Conservation (phyloP, 2,113 vertebrate species). For the Salvator merianae region DNA sequence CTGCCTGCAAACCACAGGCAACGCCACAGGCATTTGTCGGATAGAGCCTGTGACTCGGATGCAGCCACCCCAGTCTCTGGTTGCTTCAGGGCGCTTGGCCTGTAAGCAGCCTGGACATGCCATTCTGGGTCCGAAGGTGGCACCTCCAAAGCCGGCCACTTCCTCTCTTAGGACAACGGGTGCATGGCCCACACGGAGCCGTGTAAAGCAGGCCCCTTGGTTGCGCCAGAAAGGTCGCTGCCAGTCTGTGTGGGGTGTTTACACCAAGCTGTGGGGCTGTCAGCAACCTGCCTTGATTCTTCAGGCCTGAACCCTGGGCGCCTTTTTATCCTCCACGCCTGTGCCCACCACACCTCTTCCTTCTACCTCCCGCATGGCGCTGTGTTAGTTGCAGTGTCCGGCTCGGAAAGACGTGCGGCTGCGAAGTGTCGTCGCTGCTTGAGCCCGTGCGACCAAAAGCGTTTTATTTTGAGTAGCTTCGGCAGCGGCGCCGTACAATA, state of each 20-base stretch:
- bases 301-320: too few species aligned
- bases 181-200: too few species aligned
- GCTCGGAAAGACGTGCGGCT: conserved; percentile 30
- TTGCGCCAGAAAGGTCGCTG: neutral
- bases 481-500: conserved; percentile 68
- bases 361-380: neutral
- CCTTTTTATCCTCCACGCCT: neutral
- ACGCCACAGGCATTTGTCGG: neutral
- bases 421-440: neutral
- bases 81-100: neutral
- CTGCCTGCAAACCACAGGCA: neutral
- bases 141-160: too few species aligned
- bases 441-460: conserved; percentile 64
- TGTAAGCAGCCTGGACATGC: neutral
- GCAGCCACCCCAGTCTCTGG: neutral
- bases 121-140: neutral
- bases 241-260: neutral
- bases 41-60: neutral
- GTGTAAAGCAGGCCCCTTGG: too few species aligned
- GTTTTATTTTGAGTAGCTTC: conserved; percentile 75
- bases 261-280: neutral
- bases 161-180: too few species aligned
- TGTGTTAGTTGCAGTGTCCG: neutral
- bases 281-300: too few species aligned
- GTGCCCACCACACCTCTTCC: too few species aligned